Percentiles rank a stretch among this genome's conserved stretches.
phyloP scores from a whole-genome alignment of 2,888 invertebrate species.

The Drosophila mimica region DNA sequence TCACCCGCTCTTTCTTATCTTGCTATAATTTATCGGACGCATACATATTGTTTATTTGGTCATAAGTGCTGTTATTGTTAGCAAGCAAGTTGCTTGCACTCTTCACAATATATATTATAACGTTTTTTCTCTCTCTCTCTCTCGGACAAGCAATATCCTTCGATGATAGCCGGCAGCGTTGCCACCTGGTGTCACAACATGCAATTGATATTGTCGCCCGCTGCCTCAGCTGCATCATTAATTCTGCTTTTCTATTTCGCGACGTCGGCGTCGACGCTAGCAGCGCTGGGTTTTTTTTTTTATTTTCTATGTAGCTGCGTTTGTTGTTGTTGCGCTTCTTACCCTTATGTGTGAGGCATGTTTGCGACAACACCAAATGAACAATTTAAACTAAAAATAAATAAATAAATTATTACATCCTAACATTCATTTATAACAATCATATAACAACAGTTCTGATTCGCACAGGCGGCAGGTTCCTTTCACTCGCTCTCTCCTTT shows the following conservation, averaged over 20 bases:
- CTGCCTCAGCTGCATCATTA: constrained; percentile 15
- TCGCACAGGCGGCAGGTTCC: constrained; percentile 34
- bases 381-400: background rate
- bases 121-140: background rate
- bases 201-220: constrained; percentile 46
- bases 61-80: background rate
- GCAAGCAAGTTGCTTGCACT: background rate
- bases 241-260: constrained; percentile 24
- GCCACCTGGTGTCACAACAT: constrained; percentile 33
- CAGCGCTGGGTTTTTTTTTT: constrained; percentile 12
- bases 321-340: constrained; percentile 24
- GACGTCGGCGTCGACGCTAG: constrained; percentile 17
- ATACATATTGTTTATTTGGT: constrained; percentile 1
- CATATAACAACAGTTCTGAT: constrained; percentile 9
- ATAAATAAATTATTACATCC: constrained; percentile 5
- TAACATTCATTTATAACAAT: background rate
- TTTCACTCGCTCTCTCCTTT: background rate
- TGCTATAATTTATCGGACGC: background rate
- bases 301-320: background rate
- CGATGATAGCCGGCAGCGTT: constrained; percentile 20
- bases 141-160: constrained; percentile 15
- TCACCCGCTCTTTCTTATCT: background rate
- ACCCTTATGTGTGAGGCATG: constrained; percentile 30
- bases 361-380: background rate
- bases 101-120: background rate